Conservation (phyloP, 2,888 invertebrate species). For the Nomada flava region DNA sequence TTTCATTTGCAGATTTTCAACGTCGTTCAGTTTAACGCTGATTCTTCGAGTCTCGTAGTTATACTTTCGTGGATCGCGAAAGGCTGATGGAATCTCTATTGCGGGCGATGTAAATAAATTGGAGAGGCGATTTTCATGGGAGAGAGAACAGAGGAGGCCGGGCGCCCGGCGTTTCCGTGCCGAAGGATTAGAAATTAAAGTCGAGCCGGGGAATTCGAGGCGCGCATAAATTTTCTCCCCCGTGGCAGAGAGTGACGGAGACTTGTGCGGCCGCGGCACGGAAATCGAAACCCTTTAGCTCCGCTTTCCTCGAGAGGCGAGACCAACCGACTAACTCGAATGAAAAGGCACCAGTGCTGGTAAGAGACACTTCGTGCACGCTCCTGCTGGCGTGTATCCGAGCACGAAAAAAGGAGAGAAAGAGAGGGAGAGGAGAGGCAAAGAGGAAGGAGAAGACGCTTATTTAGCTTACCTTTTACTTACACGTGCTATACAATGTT, state of each 20-base stretch:
- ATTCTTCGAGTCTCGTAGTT: no score
- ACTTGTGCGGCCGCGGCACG: constrained; percentile 46
- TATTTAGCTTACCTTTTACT: constrained; percentile 79
- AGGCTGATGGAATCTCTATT: neutral
- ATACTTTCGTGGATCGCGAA: neutral
- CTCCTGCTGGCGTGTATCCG: constrained; percentile 67
- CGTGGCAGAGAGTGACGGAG: constrained; percentile 33
- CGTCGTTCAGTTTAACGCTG: no score
- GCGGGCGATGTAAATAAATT: neutral
- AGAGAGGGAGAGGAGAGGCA: constrained; percentile 18
- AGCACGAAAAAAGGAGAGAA: constrained; percentile 46
- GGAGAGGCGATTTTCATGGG: constrained; percentile 12
- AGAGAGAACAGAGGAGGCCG: constrained; percentile 8
- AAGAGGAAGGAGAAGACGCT: constrained; percentile 66
- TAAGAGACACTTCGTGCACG: constrained; percentile 69
- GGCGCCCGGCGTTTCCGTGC: constrained; percentile 2
- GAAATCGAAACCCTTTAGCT: constrained; percentile 65
- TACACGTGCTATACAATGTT: constrained; percentile 79
- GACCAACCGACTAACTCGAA: constrained; percentile 69
- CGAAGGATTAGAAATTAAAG: constrained; percentile 55
- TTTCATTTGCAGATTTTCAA: no score
- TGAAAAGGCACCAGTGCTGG: constrained; percentile 67
- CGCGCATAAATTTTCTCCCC: constrained; percentile 48
- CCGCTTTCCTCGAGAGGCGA: constrained; percentile 63
- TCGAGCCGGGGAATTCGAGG: constrained; percentile 25